phyloP scores from a whole-genome alignment of 2,797 vertebrate species.

The Enteromius viviparus region DNA sequence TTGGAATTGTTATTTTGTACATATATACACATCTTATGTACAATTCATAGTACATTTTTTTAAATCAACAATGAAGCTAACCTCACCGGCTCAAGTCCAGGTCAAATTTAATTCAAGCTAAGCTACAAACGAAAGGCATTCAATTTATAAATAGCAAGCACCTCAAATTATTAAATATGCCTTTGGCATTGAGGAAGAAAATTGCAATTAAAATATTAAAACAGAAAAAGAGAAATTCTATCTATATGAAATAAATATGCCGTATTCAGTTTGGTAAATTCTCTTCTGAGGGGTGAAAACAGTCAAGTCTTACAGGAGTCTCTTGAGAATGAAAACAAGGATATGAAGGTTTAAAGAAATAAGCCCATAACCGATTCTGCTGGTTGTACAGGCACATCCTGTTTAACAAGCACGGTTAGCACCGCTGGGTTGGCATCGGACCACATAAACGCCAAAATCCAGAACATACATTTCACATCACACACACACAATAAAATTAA shows the following conservation, averaged over 20 bases:
- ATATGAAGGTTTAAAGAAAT: conserved; percentile 20
- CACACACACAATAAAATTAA: conserved; percentile 24
- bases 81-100: conserved; percentile 23
- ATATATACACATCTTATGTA: conserved; percentile 54
- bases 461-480: conserved; percentile 1
- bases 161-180: conserved; percentile 64
- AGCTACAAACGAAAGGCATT: conserved; percentile 49
- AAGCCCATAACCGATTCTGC: conserved; percentile 10
- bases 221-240: background rate
- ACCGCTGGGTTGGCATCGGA: conserved; percentile 10
- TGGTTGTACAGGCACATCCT: background rate
- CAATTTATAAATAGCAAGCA: conserved; percentile 61
- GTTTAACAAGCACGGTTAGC: conserved; percentile 21
- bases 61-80: conserved; percentile 34
- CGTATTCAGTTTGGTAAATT: conserved; percentile 49
- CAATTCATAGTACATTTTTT: conserved; percentile 36
- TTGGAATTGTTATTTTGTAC: conserved; percentile 42
- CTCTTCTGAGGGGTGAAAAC: conserved; percentile 36
- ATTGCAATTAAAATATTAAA: conserved; percentile 46
- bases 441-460: background rate
- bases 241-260: conserved; percentile 60
- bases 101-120: conserved; percentile 31
- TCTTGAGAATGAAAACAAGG: conserved; percentile 39
- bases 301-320: conserved; percentile 64
- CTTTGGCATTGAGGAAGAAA: conserved; percentile 63